Evolutionary conservation across 2,797 vertebrate genomes (phyloP).

Genomic region (Crocidura indochinensis): DNA sequence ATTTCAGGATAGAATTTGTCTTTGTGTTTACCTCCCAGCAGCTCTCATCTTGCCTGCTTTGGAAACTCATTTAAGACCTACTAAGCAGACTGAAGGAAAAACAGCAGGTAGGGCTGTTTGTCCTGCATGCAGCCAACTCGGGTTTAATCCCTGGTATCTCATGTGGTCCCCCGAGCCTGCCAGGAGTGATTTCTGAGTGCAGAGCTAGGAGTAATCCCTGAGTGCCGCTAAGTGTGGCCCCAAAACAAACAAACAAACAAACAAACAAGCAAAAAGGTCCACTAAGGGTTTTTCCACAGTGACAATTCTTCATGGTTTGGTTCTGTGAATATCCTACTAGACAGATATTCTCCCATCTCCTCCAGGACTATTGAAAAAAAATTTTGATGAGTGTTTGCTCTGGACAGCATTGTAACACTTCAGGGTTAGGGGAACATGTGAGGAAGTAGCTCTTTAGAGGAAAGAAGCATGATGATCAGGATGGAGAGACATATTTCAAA

Average conservation of each 20-base stretch:
- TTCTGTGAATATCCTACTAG: slow-evolving; percentile 16
- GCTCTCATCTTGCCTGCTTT: slow-evolving; percentile 38
- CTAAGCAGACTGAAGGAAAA: too few species aligned
- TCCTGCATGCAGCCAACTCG: too few species aligned
- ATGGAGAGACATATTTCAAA: background rate
- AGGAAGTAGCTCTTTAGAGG: background rate
- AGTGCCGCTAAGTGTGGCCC: too few species aligned
- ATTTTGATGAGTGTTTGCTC: too few species aligned
- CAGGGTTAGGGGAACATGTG: background rate
- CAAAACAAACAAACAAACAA: too few species aligned
- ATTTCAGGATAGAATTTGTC: slow-evolving; percentile 7
- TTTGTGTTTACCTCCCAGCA: slow-evolving; percentile 4
- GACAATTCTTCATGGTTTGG: background rate
- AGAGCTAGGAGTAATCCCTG: too few species aligned
- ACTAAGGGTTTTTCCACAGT: background rate
- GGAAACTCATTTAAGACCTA: background rate
- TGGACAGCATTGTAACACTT: too few species aligned
- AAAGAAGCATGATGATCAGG: background rate
- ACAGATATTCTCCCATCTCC: background rate
- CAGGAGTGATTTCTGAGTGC: too few species aligned
- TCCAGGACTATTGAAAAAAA: too few species aligned
- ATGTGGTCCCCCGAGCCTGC: too few species aligned
- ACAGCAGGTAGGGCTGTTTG: too few species aligned
- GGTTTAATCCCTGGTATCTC: too few species aligned
- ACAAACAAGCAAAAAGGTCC: background rate